Evolutionary conservation across 2,888 invertebrate genomes (phyloP).

Genomic region (Polydrusus pterygomalis): DNA sequence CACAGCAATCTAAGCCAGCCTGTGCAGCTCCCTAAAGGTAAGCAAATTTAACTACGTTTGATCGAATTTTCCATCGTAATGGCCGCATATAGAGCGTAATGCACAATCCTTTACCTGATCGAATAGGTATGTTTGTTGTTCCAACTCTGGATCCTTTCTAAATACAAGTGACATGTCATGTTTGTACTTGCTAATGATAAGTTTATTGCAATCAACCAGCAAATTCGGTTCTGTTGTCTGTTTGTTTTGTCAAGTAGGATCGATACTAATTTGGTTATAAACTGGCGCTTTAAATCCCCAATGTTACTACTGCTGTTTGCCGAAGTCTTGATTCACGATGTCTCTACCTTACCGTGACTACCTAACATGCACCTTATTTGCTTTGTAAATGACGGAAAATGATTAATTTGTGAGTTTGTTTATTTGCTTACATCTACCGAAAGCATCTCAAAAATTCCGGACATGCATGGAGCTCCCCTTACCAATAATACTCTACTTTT

Average conservation of each 20-base stretch:
- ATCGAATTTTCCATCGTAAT: constrained; percentile 49
- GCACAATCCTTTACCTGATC: constrained; percentile 42
- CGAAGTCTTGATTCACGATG: constrained; percentile 16
- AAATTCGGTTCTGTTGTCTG: constrained; percentile 17
- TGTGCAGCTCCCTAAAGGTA: constrained; percentile 49
- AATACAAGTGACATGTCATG: constrained; percentile 30
- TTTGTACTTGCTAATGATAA: constrained; percentile 26
- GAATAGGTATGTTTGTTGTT: constrained; percentile 25
- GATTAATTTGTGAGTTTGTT: background rate
- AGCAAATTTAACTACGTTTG: constrained; percentile 48
- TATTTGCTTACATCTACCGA: background rate
- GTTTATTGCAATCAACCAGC: constrained; percentile 26
- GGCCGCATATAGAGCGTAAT: constrained; percentile 16
- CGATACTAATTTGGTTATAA: constrained; percentile 32
- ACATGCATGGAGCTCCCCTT: no score
- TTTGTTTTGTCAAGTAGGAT: constrained; percentile 15
- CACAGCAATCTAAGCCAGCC: constrained; percentile 42
- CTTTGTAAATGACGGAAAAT: background rate
- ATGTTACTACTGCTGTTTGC: constrained; percentile 11
- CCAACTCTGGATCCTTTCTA: constrained; percentile 19
- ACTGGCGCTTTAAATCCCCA: constrained; percentile 17
- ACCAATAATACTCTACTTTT: no score
- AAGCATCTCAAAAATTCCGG: no score
- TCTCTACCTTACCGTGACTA: background rate
- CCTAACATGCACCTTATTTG: background rate